A percentile compares a stretch with the other conserved stretches of the same genome.
phyloP scores from a whole-genome alignment of 2,888 invertebrate species.

The Aricia artaxerxes region DNA sequence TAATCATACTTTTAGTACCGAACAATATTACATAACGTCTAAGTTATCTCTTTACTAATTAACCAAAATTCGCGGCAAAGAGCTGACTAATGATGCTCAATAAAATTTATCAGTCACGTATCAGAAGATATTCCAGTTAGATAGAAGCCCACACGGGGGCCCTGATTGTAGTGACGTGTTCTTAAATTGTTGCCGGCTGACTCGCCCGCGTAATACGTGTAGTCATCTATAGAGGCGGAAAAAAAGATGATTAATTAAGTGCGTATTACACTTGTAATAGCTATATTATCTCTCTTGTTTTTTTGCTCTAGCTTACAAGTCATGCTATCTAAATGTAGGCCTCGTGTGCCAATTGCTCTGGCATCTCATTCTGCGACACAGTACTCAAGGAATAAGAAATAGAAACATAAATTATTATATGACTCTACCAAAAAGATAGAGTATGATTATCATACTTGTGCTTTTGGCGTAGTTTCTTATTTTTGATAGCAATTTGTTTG shows the following conservation, averaged over 20 bases:
- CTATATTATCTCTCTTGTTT: slow-evolving; percentile 12
- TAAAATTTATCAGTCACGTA: slow-evolving; percentile 28
- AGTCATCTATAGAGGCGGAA: slow-evolving; percentile 22
- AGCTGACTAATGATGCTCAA: neutral
- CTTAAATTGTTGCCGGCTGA: slow-evolving; percentile 20
- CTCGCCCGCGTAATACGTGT: slow-evolving; percentile 18
- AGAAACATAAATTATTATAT: neutral
- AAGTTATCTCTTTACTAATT: neutral
- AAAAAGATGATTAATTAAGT: slow-evolving; percentile 4
- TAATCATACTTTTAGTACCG: neutral
- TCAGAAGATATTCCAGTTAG: slow-evolving; percentile 14
- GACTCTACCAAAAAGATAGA: neutral
- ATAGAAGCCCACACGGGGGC: slow-evolving; percentile 28
- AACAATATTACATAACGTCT: neutral
- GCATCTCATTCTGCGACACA: neutral
- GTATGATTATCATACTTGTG: neutral
- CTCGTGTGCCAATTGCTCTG: neutral
- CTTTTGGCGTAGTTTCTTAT: neutral
- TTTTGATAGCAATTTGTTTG: too few species aligned
- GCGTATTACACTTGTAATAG: slow-evolving; percentile 15
- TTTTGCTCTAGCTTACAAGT: neutral
- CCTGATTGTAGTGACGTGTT: slow-evolving; percentile 26
- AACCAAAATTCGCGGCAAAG: neutral
- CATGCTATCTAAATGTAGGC: neutral
- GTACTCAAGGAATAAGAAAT: neutral